These are phyloP conservation scores for Macquaria australasica DNA, from an alignment of 2,113 vertebrate genomes.

Conservation along the genomic window DNA sequence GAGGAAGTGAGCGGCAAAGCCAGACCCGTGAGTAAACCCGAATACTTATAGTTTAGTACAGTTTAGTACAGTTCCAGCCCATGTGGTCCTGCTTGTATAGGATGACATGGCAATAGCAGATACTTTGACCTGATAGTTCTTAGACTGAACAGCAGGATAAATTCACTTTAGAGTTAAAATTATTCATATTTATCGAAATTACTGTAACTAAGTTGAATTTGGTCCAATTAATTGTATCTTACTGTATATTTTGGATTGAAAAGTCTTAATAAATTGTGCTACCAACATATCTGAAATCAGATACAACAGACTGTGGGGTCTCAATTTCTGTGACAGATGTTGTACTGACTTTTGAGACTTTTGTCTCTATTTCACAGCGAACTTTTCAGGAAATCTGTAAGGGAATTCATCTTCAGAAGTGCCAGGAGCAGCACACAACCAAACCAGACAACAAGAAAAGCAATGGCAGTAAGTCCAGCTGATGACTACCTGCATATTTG, in stretches of 20 bases:
- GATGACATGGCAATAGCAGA: neutral
- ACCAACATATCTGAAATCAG: neutral
- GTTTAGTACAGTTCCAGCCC: neutral
- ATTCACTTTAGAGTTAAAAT: neutral
- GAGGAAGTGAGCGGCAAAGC: slow-evolving; percentile 82
- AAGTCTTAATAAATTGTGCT: neutral
- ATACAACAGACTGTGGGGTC: neutral
- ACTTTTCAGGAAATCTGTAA: slow-evolving; percentile 89
- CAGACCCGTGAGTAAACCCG: slow-evolving; percentile 86
- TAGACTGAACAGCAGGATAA: neutral
- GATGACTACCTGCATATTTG: neutral
- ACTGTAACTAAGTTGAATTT: neutral
- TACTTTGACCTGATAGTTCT: neutral
- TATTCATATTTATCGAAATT: neutral
- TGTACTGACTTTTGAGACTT: neutral
- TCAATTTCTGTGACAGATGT: neutral
- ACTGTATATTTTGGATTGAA: neutral
- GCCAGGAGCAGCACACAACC: slow-evolving; percentile 81
- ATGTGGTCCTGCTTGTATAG: neutral
- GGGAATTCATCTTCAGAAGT: slow-evolving; percentile 85
- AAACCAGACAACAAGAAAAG: slow-evolving; percentile 81
- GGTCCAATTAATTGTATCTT: neutral
- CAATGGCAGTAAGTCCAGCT: slow-evolving; percentile 73
- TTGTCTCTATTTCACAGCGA: slow-evolving; percentile 71
- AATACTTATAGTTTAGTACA: neutral